Conservation (phyloP, 2,888 invertebrate species). For the Altica lythri region DNA sequence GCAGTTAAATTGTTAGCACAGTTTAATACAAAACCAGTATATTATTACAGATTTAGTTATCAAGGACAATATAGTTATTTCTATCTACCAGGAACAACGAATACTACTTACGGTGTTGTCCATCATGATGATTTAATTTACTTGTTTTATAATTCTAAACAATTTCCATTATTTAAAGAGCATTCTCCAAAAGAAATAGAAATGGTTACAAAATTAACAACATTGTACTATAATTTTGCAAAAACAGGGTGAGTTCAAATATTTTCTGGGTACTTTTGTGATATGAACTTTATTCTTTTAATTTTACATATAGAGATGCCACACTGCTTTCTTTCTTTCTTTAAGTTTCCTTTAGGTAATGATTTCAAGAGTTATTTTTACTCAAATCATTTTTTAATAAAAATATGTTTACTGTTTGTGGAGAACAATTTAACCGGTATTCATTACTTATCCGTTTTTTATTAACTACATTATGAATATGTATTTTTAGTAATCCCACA, state of each 20-base stretch:
- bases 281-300: too few relatives aligned
- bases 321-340: too few relatives aligned
- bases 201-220: constrained; percentile 56
- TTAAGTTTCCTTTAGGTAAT: too few relatives aligned
- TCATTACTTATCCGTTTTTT: too few relatives aligned
- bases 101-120: constrained; percentile 53
- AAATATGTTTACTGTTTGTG: too few relatives aligned
- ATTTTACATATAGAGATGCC: too few relatives aligned
- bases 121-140: constrained; percentile 63
- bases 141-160: constrained; percentile 54
- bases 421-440: too few relatives aligned
- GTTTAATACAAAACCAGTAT: constrained; percentile 62
- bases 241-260: constrained; percentile 55
- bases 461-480: too few relatives aligned
- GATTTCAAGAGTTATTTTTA: too few relatives aligned
- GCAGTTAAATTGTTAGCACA: constrained; percentile 65
- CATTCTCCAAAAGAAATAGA: constrained; percentile 53
- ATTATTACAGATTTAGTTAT: constrained; percentile 67
- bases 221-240: constrained; percentile 59
- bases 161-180: constrained; percentile 52
- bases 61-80: constrained; percentile 65
- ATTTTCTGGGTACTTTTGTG: too few relatives aligned
- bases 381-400: too few relatives aligned
- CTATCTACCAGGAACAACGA: constrained; percentile 60
- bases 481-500: constrained; percentile 59